A percentile compares a stretch with the other conserved stretches of the same genome.
phyloP scores from a whole-genome alignment of 2,888 invertebrate species.

The Desoria tigrina region DNA sequence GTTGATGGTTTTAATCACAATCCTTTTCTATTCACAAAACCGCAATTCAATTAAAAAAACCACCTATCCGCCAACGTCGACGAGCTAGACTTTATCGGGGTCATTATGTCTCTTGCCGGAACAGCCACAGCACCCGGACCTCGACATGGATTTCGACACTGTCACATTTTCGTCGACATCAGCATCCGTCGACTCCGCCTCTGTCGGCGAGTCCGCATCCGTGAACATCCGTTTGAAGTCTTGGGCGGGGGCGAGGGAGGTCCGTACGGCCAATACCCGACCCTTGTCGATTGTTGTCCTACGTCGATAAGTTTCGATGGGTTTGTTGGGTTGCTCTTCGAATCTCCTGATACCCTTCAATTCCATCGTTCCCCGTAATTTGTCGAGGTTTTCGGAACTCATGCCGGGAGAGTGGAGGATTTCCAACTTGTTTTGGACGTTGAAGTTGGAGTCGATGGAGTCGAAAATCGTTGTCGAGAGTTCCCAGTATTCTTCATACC shows the following conservation, averaged over 20 bases:
- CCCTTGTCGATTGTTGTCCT: neutral
- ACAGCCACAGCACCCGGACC: no score
- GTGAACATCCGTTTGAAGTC: neutral
- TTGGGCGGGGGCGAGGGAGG: neutral
- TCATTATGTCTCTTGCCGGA: no score
- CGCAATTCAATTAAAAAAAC: no score
- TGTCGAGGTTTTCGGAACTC: slow-evolving; percentile 21
- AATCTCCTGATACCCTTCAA: neutral
- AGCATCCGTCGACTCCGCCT: neutral
- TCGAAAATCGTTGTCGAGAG: slow-evolving; percentile 28
- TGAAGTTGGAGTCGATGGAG: no score
- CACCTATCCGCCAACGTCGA: no score
- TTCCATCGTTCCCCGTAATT: neutral
- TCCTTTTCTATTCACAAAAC: no score
- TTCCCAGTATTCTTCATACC: slow-evolving; percentile 28
- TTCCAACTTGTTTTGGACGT: slow-evolving; percentile 16
- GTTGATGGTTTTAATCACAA: no score
- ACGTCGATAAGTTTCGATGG: neutral
- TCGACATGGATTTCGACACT: no score
- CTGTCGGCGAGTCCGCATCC: neutral
- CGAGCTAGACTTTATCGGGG: no score
- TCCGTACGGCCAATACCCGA: neutral
- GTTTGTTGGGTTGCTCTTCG: neutral
- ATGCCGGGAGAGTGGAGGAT: slow-evolving; percentile 23
- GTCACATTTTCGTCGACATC: no score